phyloP scores from a whole-genome alignment of 1,140 invertebrate species.

The Patella vulgata region DNA sequence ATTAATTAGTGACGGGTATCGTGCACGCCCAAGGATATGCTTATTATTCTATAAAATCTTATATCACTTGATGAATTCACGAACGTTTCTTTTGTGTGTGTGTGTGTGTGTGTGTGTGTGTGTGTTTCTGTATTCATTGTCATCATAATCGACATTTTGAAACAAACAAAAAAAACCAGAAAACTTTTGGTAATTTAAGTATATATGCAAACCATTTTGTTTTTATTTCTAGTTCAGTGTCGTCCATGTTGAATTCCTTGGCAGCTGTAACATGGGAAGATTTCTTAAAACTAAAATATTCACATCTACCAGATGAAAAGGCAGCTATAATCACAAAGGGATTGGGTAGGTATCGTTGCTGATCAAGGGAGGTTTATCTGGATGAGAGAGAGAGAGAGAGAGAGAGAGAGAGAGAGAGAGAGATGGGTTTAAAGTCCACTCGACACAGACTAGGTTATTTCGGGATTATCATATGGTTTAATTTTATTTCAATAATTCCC shows the following conservation, averaged over 20 bases:
- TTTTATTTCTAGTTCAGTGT: constrained; percentile 84
- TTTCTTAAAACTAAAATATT: constrained; percentile 73
- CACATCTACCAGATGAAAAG: constrained; percentile 43
- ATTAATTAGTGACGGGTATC: neutral
- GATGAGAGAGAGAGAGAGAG: neutral
- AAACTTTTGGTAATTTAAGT: too few relatives aligned
- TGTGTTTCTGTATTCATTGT: neutral
- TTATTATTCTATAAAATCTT: neutral
- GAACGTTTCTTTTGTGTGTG: constrained; percentile 17
- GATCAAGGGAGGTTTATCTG: neutral
- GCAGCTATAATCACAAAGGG: constrained; percentile 78
- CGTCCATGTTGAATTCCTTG: constrained; percentile 89
- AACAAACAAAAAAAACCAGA: neutral
- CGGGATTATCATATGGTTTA: too few relatives aligned
- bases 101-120: constrained; percentile 12
- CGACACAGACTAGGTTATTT: too few relatives aligned
- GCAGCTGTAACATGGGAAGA: constrained; percentile 91
- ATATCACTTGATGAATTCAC: neutral
- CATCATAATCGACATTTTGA: neutral
- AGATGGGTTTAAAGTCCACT: too few relatives aligned
- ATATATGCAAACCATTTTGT: too few relatives aligned
- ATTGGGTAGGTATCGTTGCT: constrained; percentile 44
- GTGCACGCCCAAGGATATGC: too few relatives aligned
- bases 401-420: neutral
- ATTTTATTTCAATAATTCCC: too few relatives aligned